Conservation (phyloP, 2,888 invertebrate genomes). For the Caradrina clavipalpis region DNA sequence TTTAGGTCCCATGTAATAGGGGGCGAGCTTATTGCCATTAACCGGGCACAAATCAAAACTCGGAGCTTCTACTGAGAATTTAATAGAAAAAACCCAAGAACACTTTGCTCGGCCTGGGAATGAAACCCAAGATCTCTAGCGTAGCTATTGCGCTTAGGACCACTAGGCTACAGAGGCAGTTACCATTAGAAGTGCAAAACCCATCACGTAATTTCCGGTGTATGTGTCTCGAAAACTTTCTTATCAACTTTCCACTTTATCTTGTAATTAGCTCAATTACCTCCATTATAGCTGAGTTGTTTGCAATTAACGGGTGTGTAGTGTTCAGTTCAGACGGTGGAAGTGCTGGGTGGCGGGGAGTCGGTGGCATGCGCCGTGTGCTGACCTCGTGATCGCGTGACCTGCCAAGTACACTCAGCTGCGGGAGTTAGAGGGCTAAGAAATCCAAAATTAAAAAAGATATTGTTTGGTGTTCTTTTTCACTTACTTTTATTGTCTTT, state of each 20-base stretch:
- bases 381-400: slow-evolving; percentile 63
- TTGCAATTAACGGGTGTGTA: slow-evolving; percentile 35
- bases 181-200: too few species aligned
- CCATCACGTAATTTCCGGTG: too few species aligned
- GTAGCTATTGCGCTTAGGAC: too few species aligned
- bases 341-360: neutral
- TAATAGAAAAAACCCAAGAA: too few species aligned
- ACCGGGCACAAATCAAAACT: too few species aligned
- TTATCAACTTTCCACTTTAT: neutral
- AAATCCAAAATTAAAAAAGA: neutral
- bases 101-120: too few species aligned
- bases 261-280: slow-evolving; percentile 14
- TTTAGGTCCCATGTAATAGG: too few species aligned
- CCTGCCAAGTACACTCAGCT: slow-evolving; percentile 52
- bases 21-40: too few species aligned
- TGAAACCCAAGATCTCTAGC: too few species aligned
- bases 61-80: too few species aligned
- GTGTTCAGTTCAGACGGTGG: slow-evolving; percentile 10
- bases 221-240: neutral
- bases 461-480: neutral
- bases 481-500: too few species aligned
- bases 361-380: slow-evolving; percentile 30
- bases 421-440: neutral
- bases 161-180: too few species aligned
- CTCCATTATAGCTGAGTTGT: slow-evolving; percentile 19